phyloP scores from a whole-genome alignment of 2,113 vertebrate species.

The Illadopsis cleaveri region DNA sequence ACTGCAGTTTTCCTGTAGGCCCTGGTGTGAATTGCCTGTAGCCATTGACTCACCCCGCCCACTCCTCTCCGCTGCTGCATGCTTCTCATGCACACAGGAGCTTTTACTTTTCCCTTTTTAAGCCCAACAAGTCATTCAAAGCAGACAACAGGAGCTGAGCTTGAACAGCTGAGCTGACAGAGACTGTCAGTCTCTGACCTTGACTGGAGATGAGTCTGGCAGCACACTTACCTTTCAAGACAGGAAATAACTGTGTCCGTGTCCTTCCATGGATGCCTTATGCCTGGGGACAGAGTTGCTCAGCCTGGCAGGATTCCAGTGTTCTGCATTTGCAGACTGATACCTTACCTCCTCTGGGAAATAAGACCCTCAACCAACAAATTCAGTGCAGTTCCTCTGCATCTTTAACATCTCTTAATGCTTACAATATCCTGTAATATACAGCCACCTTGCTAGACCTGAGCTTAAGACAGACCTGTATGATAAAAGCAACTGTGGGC shows the following conservation, averaged over 20 bases:
- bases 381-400: background rate
- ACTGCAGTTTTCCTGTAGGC: background rate
- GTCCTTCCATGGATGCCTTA: background rate
- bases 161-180: background rate
- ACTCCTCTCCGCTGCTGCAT: background rate
- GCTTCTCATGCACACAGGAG: background rate
- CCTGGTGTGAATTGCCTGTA: background rate
- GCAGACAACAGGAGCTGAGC: background rate
- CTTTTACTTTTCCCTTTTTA: background rate
- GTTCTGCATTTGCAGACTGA: background rate
- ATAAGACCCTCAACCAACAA: background rate
- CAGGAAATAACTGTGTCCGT: background rate
- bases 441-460: background rate
- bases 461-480: background rate
- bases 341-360: background rate
- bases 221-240: conserved; percentile 43
- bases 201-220: background rate
- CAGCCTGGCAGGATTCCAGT: background rate
- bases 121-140: background rate
- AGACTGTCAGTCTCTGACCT: conserved; percentile 5
- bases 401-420: background rate
- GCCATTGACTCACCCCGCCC: background rate
- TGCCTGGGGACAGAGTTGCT: background rate
- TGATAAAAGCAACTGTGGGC: background rate
- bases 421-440: background rate